These are phyloP conservation scores for Axinella damicornis DNA, from an alignment of 37 sponge, comb jelly and placozoan genomes.

Conservation along the genomic window DNA sequence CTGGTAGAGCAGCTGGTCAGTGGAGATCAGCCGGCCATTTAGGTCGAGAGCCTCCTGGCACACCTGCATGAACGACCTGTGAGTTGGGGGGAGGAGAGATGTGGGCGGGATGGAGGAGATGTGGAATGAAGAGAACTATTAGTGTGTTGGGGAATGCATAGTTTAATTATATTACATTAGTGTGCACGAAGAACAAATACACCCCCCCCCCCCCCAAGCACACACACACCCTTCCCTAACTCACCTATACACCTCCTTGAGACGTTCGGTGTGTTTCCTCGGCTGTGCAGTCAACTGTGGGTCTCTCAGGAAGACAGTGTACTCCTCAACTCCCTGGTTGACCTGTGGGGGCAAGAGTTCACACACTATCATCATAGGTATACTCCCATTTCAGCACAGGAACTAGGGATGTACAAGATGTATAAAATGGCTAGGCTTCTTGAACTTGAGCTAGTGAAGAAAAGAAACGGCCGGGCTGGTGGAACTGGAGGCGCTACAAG, in stretches of 20 bases:
- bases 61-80: constrained; percentile 71
- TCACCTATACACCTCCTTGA: constrained; percentile 85
- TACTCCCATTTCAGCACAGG: too few species aligned
- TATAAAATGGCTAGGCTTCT: too few species aligned
- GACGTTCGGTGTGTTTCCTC: constrained; percentile 42
- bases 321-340: constrained; percentile 89
- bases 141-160: too few species aligned
- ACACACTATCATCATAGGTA: too few species aligned
- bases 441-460: too few species aligned
- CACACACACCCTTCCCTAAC: background rate
- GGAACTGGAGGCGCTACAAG: too few species aligned
- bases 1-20: constrained; percentile 71
- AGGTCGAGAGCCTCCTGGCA: constrained; percentile 89
- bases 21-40: constrained; percentile 68
- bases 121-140: too few species aligned
- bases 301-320: constrained; percentile 77
- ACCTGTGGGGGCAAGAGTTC: constrained; percentile 77
- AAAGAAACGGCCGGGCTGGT: too few species aligned
- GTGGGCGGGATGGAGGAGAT: background rate
- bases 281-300: constrained; percentile 13
- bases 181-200: background rate
- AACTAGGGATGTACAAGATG: too few species aligned
- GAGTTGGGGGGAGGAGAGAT: background rate
- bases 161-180: too few species aligned
- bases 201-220: too few species aligned